These are phyloP conservation scores for Euglossa dilemma DNA, from an alignment of 1,140 invertebrate genomes.

Conservation along the genomic window DNA sequence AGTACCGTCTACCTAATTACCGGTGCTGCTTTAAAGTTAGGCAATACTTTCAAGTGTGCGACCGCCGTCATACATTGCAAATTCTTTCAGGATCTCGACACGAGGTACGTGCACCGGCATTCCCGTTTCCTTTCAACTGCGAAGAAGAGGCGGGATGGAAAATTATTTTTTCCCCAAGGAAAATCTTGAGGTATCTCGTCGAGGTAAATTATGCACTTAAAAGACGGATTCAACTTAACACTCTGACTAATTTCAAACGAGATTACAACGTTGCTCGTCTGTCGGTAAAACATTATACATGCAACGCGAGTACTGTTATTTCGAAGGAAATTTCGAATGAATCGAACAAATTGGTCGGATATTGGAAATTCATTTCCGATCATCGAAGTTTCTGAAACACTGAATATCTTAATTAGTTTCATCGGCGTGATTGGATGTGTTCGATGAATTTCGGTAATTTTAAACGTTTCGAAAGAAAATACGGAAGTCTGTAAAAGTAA, in stretches of 20 bases:
- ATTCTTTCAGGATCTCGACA: constrained; percentile 21
- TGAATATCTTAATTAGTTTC: too few relatives aligned
- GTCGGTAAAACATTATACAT: background rate
- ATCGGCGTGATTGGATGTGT: too few relatives aligned
- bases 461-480: too few relatives aligned
- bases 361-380: background rate
- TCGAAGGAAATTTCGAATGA: background rate
- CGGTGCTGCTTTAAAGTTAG: constrained; percentile 6
- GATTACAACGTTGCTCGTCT: too few relatives aligned
- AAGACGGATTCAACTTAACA: background rate
- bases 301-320: too few relatives aligned
- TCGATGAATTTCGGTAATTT: too few relatives aligned
- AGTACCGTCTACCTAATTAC: constrained; percentile 31
- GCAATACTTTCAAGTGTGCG: background rate
- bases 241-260: background rate
- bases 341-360: background rate
- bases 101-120: background rate
- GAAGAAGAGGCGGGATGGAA: background rate
- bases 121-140: background rate
- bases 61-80: background rate
- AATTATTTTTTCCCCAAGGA: background rate
- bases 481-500: too few relatives aligned
- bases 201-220: background rate
- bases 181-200: background rate
- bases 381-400: too few relatives aligned